Conservation (phyloP, 2,113 vertebrate species). For the Actinemys pallida region DNA sequence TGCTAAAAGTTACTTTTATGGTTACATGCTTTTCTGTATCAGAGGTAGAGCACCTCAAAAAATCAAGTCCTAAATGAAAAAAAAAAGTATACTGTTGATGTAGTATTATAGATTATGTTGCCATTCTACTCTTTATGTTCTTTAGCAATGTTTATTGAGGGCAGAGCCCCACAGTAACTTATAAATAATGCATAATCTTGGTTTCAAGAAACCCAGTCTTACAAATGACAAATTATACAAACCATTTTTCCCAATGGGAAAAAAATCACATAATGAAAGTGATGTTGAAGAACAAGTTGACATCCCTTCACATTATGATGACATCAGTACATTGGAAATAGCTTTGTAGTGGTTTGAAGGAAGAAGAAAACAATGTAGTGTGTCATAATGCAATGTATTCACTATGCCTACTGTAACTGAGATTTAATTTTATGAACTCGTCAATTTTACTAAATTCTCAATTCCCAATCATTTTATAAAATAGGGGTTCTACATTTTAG, state of each 20-base stretch:
- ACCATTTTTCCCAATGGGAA: neutral
- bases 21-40: neutral
- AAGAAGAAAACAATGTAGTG: neutral
- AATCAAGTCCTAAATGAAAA: neutral
- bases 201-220: neutral
- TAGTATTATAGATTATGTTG: neutral
- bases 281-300: neutral
- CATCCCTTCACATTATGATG: neutral
- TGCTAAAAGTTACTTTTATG: neutral
- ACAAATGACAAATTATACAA: neutral
- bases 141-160: neutral
- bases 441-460: neutral
- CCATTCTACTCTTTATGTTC: neutral
- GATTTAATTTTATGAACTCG: neutral
- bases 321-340: neutral
- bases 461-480: neutral
- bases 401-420: neutral
- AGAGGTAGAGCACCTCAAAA: neutral
- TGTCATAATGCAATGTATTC: neutral
- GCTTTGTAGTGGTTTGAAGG: neutral
- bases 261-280: neutral
- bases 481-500: neutral
- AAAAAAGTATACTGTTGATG: neutral
- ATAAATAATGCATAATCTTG: neutral
- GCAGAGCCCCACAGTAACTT: neutral